Percentiles rank a stretch among this genome's conserved stretches.
phyloP scores from a whole-genome alignment of 2,888 invertebrate species.

The Serripes groenlandicus region DNA sequence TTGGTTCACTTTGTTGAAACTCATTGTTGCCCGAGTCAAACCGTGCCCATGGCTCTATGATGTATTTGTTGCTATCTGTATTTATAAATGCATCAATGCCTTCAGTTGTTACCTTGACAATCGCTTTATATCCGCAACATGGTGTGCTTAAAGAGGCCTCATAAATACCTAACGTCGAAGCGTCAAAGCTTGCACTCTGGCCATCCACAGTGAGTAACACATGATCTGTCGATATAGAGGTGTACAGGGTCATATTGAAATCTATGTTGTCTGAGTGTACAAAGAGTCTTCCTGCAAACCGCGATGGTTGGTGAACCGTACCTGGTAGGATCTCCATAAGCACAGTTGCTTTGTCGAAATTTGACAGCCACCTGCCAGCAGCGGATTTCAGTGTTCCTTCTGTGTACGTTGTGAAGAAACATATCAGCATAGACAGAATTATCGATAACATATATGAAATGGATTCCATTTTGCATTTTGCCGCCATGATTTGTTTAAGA shows the following conservation, averaged over 20 bases:
- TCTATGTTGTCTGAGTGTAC: background rate
- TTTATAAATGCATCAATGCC: constrained; percentile 45
- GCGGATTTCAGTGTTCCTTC: background rate
- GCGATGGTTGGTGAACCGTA: background rate
- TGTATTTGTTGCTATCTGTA: constrained; percentile 28
- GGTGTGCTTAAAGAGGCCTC: background rate
- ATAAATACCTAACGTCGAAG: background rate
- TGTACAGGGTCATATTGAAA: constrained; percentile 1
- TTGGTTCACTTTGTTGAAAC: background rate
- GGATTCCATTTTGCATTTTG: constrained; percentile 10
- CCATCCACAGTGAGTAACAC: background rate
- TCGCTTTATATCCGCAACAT: constrained; percentile 1
- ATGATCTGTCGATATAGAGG: background rate
- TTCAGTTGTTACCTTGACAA: constrained; percentile 37
- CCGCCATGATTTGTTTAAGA: constrained; percentile 27
- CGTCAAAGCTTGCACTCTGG: background rate
- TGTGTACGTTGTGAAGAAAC: too few relatives aligned
- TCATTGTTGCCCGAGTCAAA: background rate
- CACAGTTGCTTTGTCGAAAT: background rate
- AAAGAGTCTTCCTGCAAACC: background rate
- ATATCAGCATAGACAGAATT: too few relatives aligned
- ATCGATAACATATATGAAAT: background rate
- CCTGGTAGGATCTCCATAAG: background rate
- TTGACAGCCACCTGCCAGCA: background rate
- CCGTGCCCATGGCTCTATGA: constrained; percentile 46